Percentiles rank a stretch among this genome's conserved stretches.
Evolutionary conservation across 53 echinoderm and acorn worm species (phyloP).

Genomic region (Mesocentrotus franciscanus): DNA sequence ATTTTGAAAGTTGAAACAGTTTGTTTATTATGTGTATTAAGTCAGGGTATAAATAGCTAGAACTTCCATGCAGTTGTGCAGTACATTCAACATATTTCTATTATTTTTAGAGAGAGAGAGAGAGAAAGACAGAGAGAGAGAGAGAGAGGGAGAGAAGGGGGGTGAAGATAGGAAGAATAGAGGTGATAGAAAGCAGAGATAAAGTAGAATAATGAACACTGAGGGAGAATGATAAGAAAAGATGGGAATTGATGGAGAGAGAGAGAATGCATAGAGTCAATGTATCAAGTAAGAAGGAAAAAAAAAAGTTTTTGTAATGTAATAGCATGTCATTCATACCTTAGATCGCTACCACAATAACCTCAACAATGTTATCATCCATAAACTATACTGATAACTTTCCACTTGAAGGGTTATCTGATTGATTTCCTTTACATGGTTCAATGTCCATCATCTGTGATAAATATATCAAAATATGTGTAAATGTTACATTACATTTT

Average conservation of each 20-base stretch:
- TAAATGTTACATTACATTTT: neutral
- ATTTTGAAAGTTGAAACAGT: too few relatives aligned
- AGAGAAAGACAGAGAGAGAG: too few relatives aligned
- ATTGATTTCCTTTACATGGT: neutral
- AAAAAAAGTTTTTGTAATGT: neutral
- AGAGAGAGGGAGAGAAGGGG: too few relatives aligned
- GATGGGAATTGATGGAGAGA: neutral
- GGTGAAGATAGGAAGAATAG: neutral
- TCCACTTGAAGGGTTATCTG: neutral
- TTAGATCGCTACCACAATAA: neutral
- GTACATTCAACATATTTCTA: too few relatives aligned
- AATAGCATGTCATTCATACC: neutral
- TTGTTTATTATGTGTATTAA: too few relatives aligned
- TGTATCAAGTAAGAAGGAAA: neutral
- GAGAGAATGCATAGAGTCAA: neutral
- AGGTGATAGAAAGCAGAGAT: neutral
- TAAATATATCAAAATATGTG: neutral
- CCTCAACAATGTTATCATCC: conserved; percentile 7
- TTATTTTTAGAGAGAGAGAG: too few relatives aligned
- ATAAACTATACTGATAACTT: neutral
- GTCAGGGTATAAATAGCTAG: too few relatives aligned
- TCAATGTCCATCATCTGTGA: neutral
- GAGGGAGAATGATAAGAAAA: too few relatives aligned
- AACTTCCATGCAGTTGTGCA: too few relatives aligned
- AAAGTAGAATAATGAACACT: too few relatives aligned